A percentile compares a stretch with the other conserved stretches of the same genome.
Conservation (phyloP, 2,888 invertebrate genomes). For the Tinea semifulvella region DNA sequence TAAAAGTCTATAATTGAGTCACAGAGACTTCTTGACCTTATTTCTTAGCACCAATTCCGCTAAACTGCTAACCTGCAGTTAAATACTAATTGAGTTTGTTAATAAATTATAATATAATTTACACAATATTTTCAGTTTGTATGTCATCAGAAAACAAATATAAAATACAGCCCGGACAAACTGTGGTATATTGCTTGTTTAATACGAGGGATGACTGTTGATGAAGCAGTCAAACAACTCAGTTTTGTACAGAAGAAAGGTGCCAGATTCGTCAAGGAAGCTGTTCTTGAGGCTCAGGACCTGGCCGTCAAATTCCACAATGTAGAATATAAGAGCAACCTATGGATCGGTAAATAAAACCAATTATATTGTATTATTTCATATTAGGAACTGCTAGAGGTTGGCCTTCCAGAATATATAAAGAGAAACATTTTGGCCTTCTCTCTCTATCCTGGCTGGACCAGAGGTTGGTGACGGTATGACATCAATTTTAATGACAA, state of each 20-base stretch:
- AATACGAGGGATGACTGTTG: constrained; percentile 90
- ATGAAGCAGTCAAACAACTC: constrained; percentile 93
- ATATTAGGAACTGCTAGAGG: too few species aligned
- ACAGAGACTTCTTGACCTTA: too few species aligned
- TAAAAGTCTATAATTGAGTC: too few species aligned
- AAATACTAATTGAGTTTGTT: too few species aligned
- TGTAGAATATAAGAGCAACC: constrained; percentile 93
- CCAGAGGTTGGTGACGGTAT: too few species aligned
- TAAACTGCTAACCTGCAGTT: too few species aligned
- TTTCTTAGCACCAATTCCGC: too few species aligned
- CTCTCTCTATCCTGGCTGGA: too few species aligned
- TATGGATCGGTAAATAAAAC: constrained; percentile 91
- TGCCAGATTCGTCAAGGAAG: constrained; percentile 75
- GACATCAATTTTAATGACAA: too few species aligned
- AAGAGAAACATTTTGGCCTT: too few species aligned
- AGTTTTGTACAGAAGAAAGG: constrained; percentile 85
- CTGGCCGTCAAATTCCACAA: constrained; percentile 87
- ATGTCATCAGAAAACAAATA: constrained; percentile 83
- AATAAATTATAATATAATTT: constrained; percentile 6
- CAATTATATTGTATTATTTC: neutral
- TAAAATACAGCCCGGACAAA: constrained; percentile 92
- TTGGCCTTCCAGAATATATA: too few species aligned
- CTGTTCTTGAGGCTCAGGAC: constrained; percentile 88
- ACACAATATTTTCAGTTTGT: constrained; percentile 79
- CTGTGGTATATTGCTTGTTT: constrained; percentile 92